Conservation (phyloP, 2,797 vertebrate species). For the Mus spretus region DNA sequence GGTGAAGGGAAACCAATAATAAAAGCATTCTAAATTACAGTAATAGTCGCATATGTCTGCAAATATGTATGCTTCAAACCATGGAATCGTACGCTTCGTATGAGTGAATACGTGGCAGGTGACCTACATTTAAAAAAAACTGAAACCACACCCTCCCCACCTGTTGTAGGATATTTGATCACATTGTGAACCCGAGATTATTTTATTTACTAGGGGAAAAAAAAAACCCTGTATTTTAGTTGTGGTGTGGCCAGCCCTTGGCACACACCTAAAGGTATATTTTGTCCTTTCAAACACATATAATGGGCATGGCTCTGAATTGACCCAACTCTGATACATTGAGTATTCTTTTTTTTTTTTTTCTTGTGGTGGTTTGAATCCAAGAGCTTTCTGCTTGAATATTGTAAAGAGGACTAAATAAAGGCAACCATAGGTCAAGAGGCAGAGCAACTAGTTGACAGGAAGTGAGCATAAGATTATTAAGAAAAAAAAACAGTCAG, state of each 20-base stretch:
- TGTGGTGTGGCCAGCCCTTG: neutral
- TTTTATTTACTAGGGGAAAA: neutral
- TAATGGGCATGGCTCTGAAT: neutral
- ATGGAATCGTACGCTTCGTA: neutral
- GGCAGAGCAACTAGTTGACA: neutral
- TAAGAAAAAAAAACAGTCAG: neutral
- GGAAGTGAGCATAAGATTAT: neutral
- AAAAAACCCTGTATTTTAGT: neutral
- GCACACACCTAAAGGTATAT: neutral
- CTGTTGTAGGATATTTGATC: neutral
- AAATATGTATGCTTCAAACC: conserved; percentile 15
- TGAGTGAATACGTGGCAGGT: neutral
- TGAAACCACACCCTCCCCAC: neutral
- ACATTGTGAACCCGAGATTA: neutral
- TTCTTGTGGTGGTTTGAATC: neutral
- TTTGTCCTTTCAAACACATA: neutral
- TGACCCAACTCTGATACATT: neutral
- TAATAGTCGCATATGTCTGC: neutral
- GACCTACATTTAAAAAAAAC: conserved; percentile 26
- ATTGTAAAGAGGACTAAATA: neutral
- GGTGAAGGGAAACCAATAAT: conserved; percentile 64
- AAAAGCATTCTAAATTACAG: conserved; percentile 60
- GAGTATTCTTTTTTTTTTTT: neutral
- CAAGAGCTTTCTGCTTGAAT: neutral
- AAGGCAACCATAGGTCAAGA: neutral